A percentile compares a stretch with the other conserved stretches of the same genome.
Evolutionary conservation across 2,888 invertebrate species (phyloP).

Genomic region (Callosobruchus maculatus): DNA sequence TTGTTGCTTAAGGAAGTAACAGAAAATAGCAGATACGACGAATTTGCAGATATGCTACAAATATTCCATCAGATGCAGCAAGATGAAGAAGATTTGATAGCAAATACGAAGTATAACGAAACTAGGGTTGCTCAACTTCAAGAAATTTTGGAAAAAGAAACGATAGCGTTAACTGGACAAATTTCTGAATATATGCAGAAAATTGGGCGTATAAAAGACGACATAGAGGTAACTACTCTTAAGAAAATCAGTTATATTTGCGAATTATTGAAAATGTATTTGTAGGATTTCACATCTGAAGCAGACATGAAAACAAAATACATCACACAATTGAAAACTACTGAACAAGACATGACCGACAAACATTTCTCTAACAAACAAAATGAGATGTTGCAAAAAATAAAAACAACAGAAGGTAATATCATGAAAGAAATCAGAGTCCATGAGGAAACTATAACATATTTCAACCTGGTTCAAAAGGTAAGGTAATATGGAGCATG

Average conservation of each 20-base stretch:
- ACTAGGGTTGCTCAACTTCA: slow-evolving; percentile 23
- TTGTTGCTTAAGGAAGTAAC: slow-evolving; percentile 21
- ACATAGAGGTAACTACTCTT: slow-evolving; percentile 29
- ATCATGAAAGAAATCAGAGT: slow-evolving; percentile 45
- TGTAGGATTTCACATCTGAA: slow-evolving; percentile 37
- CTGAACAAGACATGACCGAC: slow-evolving; percentile 44
- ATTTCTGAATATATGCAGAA: slow-evolving; percentile 24
- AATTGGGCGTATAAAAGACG: slow-evolving; percentile 38
- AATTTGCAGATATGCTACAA: slow-evolving; percentile 21
- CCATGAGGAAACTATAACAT: slow-evolving; percentile 41
- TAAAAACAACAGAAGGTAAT: slow-evolving; percentile 35
- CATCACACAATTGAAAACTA: slow-evolving; percentile 41
- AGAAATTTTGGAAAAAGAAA: slow-evolving; percentile 24
- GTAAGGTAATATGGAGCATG: too few species aligned
- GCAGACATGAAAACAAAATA: slow-evolving; percentile 35
- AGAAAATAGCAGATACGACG: slow-evolving; percentile 13
- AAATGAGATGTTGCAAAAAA: slow-evolving; percentile 15
- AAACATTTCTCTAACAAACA: slow-evolving; percentile 31
- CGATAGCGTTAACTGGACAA: slow-evolving; percentile 16
- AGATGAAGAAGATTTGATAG: slow-evolving; percentile 19
- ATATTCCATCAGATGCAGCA: slow-evolving; percentile 16
- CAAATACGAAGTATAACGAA: slow-evolving; percentile 16
- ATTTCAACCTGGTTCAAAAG: slow-evolving; percentile 35
- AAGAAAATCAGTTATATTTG: not conserved
- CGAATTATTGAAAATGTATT: slow-evolving; percentile 5